These are phyloP conservation scores for Dendrolimus pini DNA, from an alignment of 2,888 invertebrate genomes.

Conservation along the genomic window DNA sequence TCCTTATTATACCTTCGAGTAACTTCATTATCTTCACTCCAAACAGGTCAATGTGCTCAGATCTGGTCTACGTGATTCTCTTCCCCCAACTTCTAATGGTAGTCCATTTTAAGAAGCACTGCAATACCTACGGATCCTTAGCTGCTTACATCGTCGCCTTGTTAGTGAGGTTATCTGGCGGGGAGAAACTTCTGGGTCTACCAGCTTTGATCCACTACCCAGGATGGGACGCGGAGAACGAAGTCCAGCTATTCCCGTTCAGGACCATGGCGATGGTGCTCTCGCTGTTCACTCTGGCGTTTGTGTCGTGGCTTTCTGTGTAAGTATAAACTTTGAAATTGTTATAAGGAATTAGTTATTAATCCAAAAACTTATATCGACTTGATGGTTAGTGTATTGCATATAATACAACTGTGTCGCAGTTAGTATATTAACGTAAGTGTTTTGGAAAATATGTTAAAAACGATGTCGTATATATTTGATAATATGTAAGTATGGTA, in stretches of 20 bases:
- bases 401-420: no score
- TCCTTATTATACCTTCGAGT: no score
- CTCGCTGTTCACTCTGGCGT: slow-evolving; percentile 87
- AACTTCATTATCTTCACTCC: neutral
- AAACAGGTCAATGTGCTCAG: slow-evolving; percentile 96
- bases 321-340: slow-evolving; percentile 37
- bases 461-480: no score
- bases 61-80: slow-evolving; percentile 98
- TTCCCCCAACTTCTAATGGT: slow-evolving; percentile 99
- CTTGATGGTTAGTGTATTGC: no score
- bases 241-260: slow-evolving; percentile 97
- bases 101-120: slow-evolving; percentile 94
- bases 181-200: slow-evolving; percentile 90
- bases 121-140: slow-evolving; percentile 98
- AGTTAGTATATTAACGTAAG: no score
- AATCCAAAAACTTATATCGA: no score
- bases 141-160: slow-evolving; percentile 91
- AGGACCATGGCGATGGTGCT: slow-evolving; percentile 95
- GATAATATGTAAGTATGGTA: no score
- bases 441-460: no score
- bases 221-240: slow-evolving; percentile 84
- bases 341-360: no score
- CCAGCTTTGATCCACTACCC: slow-evolving; percentile 92
- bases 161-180: slow-evolving; percentile 87
- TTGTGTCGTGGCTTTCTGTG: slow-evolving; percentile 89